A percentile compares a stretch with the other conserved stretches of the same genome.
Evolutionary conservation across 2,888 invertebrate genomes (phyloP).

Genomic region (Disparrhopalites patrizii): DNA sequence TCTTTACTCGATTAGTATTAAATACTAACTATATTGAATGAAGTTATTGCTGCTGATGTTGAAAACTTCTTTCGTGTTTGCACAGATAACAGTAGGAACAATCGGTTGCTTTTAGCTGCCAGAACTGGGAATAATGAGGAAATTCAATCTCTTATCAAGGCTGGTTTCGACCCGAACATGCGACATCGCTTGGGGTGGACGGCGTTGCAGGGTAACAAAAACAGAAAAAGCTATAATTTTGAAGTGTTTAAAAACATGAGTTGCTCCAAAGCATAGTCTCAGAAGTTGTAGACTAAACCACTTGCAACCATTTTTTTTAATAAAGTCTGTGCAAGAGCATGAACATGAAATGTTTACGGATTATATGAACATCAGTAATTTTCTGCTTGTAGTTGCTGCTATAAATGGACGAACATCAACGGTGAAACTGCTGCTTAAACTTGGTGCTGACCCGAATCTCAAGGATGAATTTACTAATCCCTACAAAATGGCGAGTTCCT

Average conservation of each 20-base stretch:
- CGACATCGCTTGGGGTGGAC: slow-evolving; percentile 82
- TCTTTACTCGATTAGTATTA: too few relatives aligned
- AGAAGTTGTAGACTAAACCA: too few relatives aligned
- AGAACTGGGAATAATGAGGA: slow-evolving; percentile 23
- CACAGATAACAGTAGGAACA: too few relatives aligned
- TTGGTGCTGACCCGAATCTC: slow-evolving; percentile 74
- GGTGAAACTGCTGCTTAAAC: slow-evolving; percentile 61
- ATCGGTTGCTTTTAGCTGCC: slow-evolving; percentile 15
- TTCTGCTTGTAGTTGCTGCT: slow-evolving; percentile 62
- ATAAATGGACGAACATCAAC: slow-evolving; percentile 66
- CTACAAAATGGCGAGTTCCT: slow-evolving; percentile 62
- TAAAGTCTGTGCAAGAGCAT: too few relatives aligned
- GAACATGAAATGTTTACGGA: not conserved
- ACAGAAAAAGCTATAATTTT: not conserved
- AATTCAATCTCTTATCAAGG: slow-evolving; percentile 7
- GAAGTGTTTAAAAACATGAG: not conserved
- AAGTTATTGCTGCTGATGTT: too few relatives aligned
- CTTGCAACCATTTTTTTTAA: too few relatives aligned
- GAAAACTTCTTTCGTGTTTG: too few relatives aligned
- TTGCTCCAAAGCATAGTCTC: too few relatives aligned
- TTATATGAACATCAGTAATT: not conserved
- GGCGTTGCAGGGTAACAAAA: slow-evolving; percentile 69
- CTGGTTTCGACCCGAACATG: slow-evolving; percentile 60
- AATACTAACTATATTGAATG: too few relatives aligned
- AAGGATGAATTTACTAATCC: slow-evolving; percentile 72